A percentile compares a stretch with the other conserved stretches of the same genome.
Conservation (phyloP, 2,797 vertebrate genomes). For the Spinibarbus caldwelli region DNA sequence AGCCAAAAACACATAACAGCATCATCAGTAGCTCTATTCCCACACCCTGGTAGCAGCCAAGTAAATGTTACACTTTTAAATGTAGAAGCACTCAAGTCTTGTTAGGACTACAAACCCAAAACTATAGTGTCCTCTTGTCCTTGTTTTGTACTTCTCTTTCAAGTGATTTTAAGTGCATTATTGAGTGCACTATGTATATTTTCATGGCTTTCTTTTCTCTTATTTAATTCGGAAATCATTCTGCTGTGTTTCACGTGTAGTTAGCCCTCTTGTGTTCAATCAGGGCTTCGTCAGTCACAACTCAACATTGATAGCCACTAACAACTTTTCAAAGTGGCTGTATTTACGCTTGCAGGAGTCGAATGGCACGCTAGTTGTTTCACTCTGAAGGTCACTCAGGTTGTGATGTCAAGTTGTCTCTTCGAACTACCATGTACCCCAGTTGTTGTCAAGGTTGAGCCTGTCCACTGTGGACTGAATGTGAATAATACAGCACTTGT, state of each 20-base stretch:
- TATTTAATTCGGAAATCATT: conserved; percentile 6
- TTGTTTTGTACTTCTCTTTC: conserved; percentile 16
- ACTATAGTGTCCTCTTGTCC: conserved; percentile 10
- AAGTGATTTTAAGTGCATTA: conserved; percentile 2
- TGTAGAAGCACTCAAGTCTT: conserved; percentile 27
- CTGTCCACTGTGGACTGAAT: conserved; percentile 62
- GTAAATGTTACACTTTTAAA: conserved; percentile 25
- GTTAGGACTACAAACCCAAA: conserved; percentile 17
- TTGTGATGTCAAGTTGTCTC: conserved; percentile 42
- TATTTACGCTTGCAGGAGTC: conserved; percentile 10
- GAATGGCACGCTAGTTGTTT: conserved; percentile 3
- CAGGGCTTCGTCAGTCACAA: conserved; percentile 5
- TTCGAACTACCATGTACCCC: conserved; percentile 30
- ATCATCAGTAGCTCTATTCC: conserved; percentile 20
- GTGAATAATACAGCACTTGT: conserved; percentile 66
- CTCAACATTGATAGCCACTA: conserved; percentile 4
- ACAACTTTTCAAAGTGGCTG: conserved; percentile 18
- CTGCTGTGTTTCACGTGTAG: conserved; percentile 18
- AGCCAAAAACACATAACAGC: conserved; percentile 17
- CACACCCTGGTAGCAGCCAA: neutral
- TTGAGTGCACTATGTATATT: conserved; percentile 1
- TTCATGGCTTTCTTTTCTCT: neutral
- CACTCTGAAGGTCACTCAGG: conserved; percentile 26
- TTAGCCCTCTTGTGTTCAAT: conserved; percentile 25
- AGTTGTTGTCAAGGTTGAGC: conserved; percentile 57